Evolutionary conservation across 1,140 invertebrate genomes (phyloP).

Genomic region (Achroia grisella): DNA sequence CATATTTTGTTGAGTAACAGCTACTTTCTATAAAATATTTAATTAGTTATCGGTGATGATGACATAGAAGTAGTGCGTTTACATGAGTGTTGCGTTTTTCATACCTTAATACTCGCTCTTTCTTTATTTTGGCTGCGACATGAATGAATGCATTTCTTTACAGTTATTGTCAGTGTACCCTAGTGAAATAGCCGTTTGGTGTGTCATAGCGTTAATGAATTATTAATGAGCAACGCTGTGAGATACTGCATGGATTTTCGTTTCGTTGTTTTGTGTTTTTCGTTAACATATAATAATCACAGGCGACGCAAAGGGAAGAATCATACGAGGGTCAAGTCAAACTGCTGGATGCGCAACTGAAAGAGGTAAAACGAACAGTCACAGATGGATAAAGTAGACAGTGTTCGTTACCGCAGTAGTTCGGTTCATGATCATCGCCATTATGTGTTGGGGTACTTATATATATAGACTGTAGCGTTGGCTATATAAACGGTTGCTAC

Average conservation of each 20-base stretch:
- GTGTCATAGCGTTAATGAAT: constrained; percentile 28
- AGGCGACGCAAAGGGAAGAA: constrained; percentile 98
- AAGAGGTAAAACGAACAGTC: constrained; percentile 84
- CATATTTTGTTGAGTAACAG: too few species aligned
- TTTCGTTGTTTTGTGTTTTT: constrained; percentile 59
- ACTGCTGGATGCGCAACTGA: constrained; percentile 91
- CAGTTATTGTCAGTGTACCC: constrained; percentile 29
- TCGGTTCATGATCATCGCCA: constrained; percentile 47
- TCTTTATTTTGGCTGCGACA: constrained; percentile 40
- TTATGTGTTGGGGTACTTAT: constrained; percentile 33
- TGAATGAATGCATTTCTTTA: constrained; percentile 33
- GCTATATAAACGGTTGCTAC: constrained; percentile 7
- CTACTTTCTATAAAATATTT: constrained; percentile 30
- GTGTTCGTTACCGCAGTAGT: constrained; percentile 57
- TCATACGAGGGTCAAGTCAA: constrained; percentile 95
- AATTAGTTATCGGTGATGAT: constrained; percentile 11
- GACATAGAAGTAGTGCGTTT: constrained; percentile 39
- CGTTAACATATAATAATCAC: constrained; percentile 62
- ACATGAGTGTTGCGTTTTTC: constrained; percentile 30
- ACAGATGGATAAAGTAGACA: constrained; percentile 42
- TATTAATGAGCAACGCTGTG: constrained; percentile 21
- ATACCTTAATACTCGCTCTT: constrained; percentile 16
- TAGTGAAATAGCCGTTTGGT: constrained; percentile 30
- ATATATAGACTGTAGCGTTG: constrained; percentile 18
- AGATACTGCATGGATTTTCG: constrained; percentile 53